Base-by-base conservation (phyloP, 1,140 invertebrate species). In the Reticulitermes speratus region DNA sequence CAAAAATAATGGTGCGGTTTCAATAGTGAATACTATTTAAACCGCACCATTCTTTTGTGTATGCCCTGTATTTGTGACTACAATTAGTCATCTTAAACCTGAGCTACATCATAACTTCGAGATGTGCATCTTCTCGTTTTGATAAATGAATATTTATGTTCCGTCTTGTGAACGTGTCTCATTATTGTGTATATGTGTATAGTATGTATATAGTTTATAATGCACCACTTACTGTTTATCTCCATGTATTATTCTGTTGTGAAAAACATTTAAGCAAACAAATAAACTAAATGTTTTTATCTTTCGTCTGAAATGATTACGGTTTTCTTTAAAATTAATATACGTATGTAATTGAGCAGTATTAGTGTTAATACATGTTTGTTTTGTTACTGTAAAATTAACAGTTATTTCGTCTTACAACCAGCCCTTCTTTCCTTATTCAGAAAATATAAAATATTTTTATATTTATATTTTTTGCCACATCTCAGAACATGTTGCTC, bases 311-410 rank as follows among this genome's bases (percentile, higher is more conserved):
- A 55, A 55, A 6, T 55, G 19, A 55, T 55, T 55, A 25, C 59
- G 16, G 8, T 12, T 25, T 65, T 65, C 25, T 75, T 75, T 30
- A 30, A 75, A 75, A 7, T 9, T 75, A 16, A 75, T 9, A 75
- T 30, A 16, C 30, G n/a, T 30, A 16, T 75, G n/a, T 75, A 75
- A n/a, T 1, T 75, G 25, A 75, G n/a, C 65, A 30, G n/a, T 30
- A 30, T 30, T 75, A 75, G n/a, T 75, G n/a, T 75, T n/a, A 75
- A 75, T 75, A 75, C 65, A 75, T 75, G n/a, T 75, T 75, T 75
- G 65, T n/a, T 75, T 75, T 75, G 65, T 75, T 75, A 75, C 65
- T 75, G 65, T 75, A 75, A n/a, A n/a, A n/a, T 30, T 25, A n/a
- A 30, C n/a, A n/a, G 9, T 75, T n/a, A 75, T 75, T 75, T 75